A percentile compares a stretch with the other conserved stretches of the same genome.
These are phyloP conservation scores for Liolophura sinensis DNA, from an alignment of 1,140 invertebrate species.

Conservation along the genomic window DNA sequence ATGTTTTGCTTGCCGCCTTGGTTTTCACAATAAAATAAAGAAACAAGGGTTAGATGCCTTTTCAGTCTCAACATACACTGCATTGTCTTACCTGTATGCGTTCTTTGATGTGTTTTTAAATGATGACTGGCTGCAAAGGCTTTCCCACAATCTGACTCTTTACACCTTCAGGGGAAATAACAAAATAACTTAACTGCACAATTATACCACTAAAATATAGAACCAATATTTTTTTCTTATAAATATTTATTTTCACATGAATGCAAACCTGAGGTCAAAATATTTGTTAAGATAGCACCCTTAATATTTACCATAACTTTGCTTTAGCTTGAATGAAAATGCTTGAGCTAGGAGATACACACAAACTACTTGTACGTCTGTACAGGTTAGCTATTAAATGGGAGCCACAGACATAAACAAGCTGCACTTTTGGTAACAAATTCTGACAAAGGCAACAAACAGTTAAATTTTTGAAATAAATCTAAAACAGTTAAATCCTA, in stretches of 20 bases:
- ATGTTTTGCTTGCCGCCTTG: no score
- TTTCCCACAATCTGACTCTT: constrained; percentile 83
- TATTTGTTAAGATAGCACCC: not conserved
- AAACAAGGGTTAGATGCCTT: no score
- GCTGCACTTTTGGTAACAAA: no score
- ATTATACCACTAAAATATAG: not conserved
- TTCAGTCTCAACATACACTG: no score
- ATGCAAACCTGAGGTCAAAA: not conserved
- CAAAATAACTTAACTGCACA: not conserved
- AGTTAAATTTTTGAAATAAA: not conserved
- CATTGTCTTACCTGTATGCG: constrained; percentile 66
- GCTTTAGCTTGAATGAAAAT: not conserved
- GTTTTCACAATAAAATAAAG: no score
- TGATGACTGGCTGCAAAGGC: constrained; percentile 93
- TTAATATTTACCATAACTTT: constrained; percentile 5
- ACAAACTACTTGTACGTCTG: no score
- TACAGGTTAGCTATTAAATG: no score
- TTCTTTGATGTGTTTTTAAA: constrained; percentile 81
- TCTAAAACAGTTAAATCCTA: not conserved
- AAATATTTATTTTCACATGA: not conserved
- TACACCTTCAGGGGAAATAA: constrained; percentile 65
- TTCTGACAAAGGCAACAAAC: not conserved
- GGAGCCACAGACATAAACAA: no score
- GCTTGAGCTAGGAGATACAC: not conserved
- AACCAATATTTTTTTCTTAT: not conserved